Percentiles rank a stretch among this genome's conserved stretches.
Evolutionary conservation across 2,113 vertebrate species (phyloP).

Genomic region (Monarcha castaneiventris): DNA sequence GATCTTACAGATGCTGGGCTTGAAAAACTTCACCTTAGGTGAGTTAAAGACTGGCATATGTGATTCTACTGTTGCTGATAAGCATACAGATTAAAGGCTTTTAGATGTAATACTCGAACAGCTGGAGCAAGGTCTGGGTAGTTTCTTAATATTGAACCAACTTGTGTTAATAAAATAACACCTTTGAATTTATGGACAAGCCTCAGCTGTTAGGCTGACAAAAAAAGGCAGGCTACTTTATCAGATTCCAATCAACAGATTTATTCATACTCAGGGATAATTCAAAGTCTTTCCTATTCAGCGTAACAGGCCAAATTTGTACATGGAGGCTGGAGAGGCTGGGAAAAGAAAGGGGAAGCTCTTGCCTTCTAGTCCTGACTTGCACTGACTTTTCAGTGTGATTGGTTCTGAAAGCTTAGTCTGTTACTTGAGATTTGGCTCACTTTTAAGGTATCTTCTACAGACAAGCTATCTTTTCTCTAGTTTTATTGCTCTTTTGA

Average conservation of each 20-base stretch:
- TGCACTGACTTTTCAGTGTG: not conserved
- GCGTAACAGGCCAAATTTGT: not conserved
- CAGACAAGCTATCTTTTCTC: not conserved
- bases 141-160: not conserved
- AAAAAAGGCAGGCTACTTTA: not conserved
- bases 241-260: not conserved
- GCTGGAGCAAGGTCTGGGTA: not conserved
- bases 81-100: not conserved
- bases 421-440: not conserved
- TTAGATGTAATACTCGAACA: not conserved
- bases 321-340: not conserved
- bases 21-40: slow-evolving; percentile 98
- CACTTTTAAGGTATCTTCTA: not conserved
- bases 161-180: not conserved
- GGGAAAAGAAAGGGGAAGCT: not conserved
- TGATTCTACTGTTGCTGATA: not conserved
- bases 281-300: not conserved
- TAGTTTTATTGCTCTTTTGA: not conserved
- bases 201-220: not conserved
- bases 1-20: slow-evolving; percentile 95
- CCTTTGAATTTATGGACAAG: not conserved
- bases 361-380: not conserved
- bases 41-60: not conserved
- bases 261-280: not conserved
- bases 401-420: not conserved